Percentiles rank a stretch among this genome's conserved stretches.
Evolutionary conservation across 2,888 invertebrate genomes (phyloP).

Genomic region (Heteromyza rotundicornis): DNA sequence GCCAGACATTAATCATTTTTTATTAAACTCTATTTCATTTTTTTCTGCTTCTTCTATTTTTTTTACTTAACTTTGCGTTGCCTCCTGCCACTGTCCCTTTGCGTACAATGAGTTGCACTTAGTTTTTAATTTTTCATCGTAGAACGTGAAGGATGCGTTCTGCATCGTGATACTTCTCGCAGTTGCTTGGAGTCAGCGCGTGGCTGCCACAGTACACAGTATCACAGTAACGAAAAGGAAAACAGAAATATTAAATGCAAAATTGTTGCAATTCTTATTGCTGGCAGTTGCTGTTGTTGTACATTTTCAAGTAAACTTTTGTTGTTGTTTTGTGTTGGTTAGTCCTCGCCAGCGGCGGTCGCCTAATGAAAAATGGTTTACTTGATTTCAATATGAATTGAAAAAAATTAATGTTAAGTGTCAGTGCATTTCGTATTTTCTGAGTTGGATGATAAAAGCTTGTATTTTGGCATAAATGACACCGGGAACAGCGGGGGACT

Average conservation of each 20-base stretch:
- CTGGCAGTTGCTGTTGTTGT: not conserved
- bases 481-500: not conserved
- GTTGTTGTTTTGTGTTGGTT: not conserved
- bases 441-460: too few species aligned
- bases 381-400: not conserved
- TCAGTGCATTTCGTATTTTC: not conserved
- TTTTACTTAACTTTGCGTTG: not conserved
- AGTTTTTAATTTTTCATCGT: slow-evolving; percentile 21
- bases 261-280: not conserved
- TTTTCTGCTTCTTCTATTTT: not conserved
- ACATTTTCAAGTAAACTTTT: not conserved
- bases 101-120: slow-evolving; percentile 17
- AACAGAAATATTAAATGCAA: not conserved
- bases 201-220: too few species aligned
- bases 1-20: slow-evolving; percentile 27
- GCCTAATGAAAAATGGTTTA: not conserved
- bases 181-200: not conserved
- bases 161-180: not conserved
- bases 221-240: not conserved
- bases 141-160: not conserved
- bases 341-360: not conserved
- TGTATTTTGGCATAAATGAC: not conserved
- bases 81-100: not conserved
- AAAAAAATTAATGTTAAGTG: not conserved
- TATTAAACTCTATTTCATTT: slow-evolving; percentile 23